Evolutionary conservation across 2,113 vertebrate genomes (phyloP), one percentile per base, ranked within the genome.

Genomic region (Jacana jacana): DNA sequence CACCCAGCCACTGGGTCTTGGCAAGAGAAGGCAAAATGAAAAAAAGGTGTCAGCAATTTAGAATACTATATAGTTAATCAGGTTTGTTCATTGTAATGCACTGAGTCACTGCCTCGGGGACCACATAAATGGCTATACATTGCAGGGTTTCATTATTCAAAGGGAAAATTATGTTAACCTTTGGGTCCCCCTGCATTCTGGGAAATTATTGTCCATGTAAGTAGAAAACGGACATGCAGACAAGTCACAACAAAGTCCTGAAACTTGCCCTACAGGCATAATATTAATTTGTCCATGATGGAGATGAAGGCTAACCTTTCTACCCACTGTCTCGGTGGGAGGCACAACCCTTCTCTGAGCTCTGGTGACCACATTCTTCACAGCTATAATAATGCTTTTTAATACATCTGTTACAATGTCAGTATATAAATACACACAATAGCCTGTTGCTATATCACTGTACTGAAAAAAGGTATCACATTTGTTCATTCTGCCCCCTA

Each of bases 121-220:
- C n/a, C 20, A 28, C 27, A 0, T 89, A 93, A 90, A 44, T 48
- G 44, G 40, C 60, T 90, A 84, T 90, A 66, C 35, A 42, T 88
- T 82, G 75, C 78, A 77, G 70, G 33, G 35, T 72, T 71, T 95
- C 82, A 89, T 86, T 86, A 37, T 89, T 85, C 63, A 92, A 93
- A 77, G 35, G n/a, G 48, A 68, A 88, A 94, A 96, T 81, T 91
- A 73, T 91, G 66, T 91, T 91, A 96, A 94, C 65, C 75, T 93
- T 93, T 91, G 55, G 23, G 51, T 95, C 60, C 72, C 55, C 46
- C 27, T 78, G 70, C n/a, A 85, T 94, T 96, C 93, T 60, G 63
- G 87, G 85, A 93, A 94, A 96, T 93, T 92, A 86, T 72, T 93
- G 66, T 94, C 73, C 71, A n/a, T 93, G 44, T 96, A 93, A 91